phyloP scores from a whole-genome alignment of 2,113 vertebrate genomes.

The Oreochromis niloticus region DNA sequence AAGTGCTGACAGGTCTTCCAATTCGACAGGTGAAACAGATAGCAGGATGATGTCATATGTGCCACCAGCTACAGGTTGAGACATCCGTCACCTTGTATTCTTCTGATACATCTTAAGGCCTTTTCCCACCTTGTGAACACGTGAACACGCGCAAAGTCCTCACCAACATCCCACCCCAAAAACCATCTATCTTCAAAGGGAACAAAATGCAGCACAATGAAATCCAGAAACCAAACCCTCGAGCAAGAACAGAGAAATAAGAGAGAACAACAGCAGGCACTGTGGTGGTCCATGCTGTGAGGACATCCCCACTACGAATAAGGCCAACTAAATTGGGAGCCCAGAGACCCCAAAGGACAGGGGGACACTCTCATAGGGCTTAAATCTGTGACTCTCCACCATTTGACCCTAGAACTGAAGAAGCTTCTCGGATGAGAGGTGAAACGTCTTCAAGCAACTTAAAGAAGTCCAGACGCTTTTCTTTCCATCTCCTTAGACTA shows the following conservation, averaged over 20 bases:
- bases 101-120: background rate
- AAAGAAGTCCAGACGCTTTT: no score
- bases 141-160: background rate
- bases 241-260: background rate
- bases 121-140: background rate
- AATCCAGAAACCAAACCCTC: background rate
- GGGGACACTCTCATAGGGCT: no score
- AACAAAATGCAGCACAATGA: background rate
- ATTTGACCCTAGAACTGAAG: no score
- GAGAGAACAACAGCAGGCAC: background rate
- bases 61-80: background rate
- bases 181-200: background rate
- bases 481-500: no score
- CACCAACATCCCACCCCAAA: background rate
- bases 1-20: background rate
- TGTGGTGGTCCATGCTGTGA: background rate
- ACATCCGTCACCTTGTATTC: background rate
- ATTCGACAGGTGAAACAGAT: background rate
- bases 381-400: no score
- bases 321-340: background rate
- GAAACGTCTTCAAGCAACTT: no score
- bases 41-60: background rate
- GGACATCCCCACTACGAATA: accelerated
- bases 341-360: background rate
- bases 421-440: no score